Evolutionary conservation across 2,113 vertebrate genomes (phyloP).

Genomic region (Rousettus leschenaultii): DNA sequence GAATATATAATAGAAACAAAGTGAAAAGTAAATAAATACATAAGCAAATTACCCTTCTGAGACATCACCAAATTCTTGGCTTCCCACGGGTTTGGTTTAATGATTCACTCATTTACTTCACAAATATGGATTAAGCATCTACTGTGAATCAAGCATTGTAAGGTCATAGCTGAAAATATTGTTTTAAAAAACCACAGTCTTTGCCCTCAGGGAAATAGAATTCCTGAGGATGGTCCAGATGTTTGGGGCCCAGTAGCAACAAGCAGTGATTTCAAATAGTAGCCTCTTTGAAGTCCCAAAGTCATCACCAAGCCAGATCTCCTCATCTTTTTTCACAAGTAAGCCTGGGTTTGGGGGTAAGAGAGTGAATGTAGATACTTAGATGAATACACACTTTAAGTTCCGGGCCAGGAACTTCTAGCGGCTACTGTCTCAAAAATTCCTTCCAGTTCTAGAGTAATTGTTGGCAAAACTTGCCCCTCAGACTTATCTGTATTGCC

Average conservation of each 20-base stretch:
- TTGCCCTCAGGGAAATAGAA: not conserved
- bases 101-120: slow-evolving; percentile 41
- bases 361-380: not conserved
- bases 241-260: not conserved
- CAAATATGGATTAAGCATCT: not conserved
- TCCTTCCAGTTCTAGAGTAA: not conserved
- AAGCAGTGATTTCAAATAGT: not conserved
- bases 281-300: not conserved
- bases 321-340: not conserved
- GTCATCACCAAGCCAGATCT: not conserved
- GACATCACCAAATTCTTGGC: not conserved
- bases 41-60: slow-evolving; percentile 30
- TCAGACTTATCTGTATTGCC: not conserved
- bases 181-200: not conserved
- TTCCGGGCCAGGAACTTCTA: not conserved
- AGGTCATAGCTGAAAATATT: not conserved
- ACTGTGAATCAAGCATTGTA: not conserved
- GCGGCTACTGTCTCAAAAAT: not conserved
- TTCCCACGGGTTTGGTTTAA: slow-evolving; percentile 1
- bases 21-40: not conserved
- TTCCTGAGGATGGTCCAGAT: not conserved
- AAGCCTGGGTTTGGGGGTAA: not conserved
- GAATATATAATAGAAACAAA: slow-evolving; percentile 31
- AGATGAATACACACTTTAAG: not conserved
- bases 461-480: not conserved